Conservation (phyloP, 2,113 vertebrate genomes). For the Pardalotus punctatus region DNA sequence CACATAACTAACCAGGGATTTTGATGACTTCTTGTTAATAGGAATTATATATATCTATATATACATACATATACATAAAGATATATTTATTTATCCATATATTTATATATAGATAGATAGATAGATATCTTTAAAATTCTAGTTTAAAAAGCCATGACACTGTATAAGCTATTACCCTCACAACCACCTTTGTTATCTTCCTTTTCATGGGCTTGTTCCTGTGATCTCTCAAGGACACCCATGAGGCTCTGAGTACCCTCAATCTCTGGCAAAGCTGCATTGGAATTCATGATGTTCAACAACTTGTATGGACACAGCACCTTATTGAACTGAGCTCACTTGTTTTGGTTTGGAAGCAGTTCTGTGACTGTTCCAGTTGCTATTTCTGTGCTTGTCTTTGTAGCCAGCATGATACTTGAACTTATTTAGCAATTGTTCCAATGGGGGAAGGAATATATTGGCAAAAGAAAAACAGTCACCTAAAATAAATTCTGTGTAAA, state of each 20-base stretch:
- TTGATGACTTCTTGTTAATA: not conserved
- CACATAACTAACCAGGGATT: not conserved
- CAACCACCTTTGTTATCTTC: not conserved
- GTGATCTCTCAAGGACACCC: not conserved
- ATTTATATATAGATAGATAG: not conserved
- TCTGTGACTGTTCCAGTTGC: not conserved
- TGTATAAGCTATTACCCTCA: not conserved
- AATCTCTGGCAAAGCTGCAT: not conserved
- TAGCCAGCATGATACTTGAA: not conserved
- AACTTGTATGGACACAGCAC: not conserved
- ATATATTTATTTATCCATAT: not conserved
- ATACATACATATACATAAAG: accelerated
- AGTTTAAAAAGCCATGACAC: not conserved
- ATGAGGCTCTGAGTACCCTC: not conserved
- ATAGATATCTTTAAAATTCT: not conserved
- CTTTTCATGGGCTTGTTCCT: not conserved
- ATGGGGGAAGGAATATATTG: not conserved
- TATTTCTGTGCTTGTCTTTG: slow-evolving; percentile 9
- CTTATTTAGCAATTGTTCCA: not conserved
- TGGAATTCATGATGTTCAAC: not conserved
- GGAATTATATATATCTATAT: not conserved
- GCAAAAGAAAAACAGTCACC: not conserved
- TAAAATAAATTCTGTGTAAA: not conserved
- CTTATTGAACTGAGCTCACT: not conserved
- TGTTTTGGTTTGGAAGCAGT: not conserved